Evolutionary conservation across 2,888 invertebrate species (phyloP).

Genomic region (Heteropelma amictum): DNA sequence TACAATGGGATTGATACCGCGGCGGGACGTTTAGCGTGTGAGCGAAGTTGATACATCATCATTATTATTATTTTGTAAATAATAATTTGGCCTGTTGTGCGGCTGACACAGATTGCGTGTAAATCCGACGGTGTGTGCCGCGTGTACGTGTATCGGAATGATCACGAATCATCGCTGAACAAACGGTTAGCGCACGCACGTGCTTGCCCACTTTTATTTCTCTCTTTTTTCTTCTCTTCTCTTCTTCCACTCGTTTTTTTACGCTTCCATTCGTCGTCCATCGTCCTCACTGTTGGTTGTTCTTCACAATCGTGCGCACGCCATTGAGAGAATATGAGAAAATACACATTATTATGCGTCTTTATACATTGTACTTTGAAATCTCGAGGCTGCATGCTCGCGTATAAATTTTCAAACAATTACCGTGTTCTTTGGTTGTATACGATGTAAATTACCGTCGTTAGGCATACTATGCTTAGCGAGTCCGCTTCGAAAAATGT

Average conservation of each 20-base stretch:
- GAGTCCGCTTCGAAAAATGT: conserved; percentile 40
- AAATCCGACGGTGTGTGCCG: background rate
- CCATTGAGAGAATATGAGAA: no score
- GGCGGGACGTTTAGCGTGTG: conserved; percentile 13
- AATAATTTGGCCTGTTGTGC: background rate
- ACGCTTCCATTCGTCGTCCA: conserved; percentile 6
- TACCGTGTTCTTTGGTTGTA: conserved; percentile 5
- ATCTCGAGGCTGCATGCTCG: background rate
- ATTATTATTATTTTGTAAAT: background rate
- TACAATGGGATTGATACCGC: conserved; percentile 39
- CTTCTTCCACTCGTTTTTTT: background rate
- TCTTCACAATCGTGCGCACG: conserved; percentile 10
- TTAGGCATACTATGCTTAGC: conserved; percentile 58
- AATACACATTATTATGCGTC: conserved; percentile 21
- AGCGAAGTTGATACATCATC: conserved; percentile 4
- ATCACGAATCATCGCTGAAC: conserved; percentile 8
- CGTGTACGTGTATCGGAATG: background rate
- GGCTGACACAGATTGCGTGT: conserved; percentile 21
- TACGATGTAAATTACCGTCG: conserved; percentile 62
- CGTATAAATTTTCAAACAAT: conserved; percentile 20
- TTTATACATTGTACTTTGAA: conserved; percentile 13
- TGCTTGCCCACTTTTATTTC: background rate
- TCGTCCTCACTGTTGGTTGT: conserved; percentile 5
- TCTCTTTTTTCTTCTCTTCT: background rate
- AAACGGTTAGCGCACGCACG: conserved; percentile 34